Conservation (phyloP, 2,888 invertebrate species). For the Lissocephala sabroskyi region DNA sequence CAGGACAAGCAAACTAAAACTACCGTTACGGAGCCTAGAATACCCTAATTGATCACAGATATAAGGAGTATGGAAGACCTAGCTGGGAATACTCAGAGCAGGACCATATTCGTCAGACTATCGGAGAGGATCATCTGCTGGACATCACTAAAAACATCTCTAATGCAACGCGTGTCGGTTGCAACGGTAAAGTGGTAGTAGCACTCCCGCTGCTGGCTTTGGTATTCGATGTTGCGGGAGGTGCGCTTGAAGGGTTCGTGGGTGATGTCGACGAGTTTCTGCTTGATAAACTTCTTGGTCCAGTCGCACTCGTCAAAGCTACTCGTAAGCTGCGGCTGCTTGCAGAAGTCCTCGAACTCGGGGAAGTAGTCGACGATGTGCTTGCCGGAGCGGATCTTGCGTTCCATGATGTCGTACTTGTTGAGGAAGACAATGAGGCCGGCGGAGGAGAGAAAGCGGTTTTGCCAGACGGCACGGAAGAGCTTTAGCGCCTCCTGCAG, state of each 20-base stretch:
- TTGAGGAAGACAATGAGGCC: conserved; percentile 87
- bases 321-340: conserved; percentile 72
- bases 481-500: conserved; percentile 81
- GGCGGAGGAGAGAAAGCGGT: conserved; percentile 79
- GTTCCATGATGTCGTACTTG: conserved; percentile 84
- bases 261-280: conserved; percentile 78
- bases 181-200: conserved; percentile 85
- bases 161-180: conserved; percentile 83
- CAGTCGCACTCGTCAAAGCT: conserved; percentile 78
- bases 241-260: conserved; percentile 73
- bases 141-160: conserved; percentile 82
- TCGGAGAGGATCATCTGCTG: conserved; percentile 78
- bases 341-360: conserved; percentile 75
- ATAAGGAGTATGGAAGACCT: too few species aligned
- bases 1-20: too few species aligned
- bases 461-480: conserved; percentile 85
- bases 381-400: conserved; percentile 80
- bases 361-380: conserved; percentile 80
- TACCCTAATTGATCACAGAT: too few species aligned
- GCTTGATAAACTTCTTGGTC: conserved; percentile 79
- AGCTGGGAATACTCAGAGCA: conserved; percentile 30
- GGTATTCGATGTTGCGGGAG: conserved; percentile 68
- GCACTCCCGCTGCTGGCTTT: conserved; percentile 75
- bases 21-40: too few species aligned
- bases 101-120: conserved; percentile 73